Percentiles rank a stretch among this genome's conserved stretches.
phyloP scores from a whole-genome alignment of 2,797 vertebrate genomes.

The Otolemur crassicaudatus region DNA sequence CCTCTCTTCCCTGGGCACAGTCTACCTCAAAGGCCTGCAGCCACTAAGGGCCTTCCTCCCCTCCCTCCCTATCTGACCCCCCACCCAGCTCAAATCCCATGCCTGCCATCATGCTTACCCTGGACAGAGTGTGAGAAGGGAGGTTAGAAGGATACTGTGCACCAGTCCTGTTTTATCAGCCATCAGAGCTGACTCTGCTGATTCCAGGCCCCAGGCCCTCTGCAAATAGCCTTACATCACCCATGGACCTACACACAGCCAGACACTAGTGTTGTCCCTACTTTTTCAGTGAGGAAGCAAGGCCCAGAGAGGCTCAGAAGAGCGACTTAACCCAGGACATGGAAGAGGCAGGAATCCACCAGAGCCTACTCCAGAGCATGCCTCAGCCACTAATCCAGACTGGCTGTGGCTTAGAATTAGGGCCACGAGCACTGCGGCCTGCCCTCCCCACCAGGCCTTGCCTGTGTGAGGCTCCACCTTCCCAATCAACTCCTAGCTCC shows the following conservation, averaged over 20 bases:
- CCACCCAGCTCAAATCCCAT: neutral
- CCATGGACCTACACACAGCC: neutral
- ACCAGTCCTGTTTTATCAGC: neutral
- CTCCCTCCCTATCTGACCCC: neutral
- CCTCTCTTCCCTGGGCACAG: neutral
- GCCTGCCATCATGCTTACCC: neutral
- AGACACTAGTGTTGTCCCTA: fast-evolving
- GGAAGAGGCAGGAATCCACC: neutral
- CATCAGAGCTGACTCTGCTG: fast-evolving
- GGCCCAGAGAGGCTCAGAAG: neutral
- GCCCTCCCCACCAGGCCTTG: neutral
- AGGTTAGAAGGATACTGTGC: neutral
- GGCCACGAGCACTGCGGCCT: neutral
- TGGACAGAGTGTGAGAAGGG: neutral
- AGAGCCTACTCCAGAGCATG: neutral
- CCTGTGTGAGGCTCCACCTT: neutral
- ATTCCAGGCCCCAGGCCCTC: fast-evolving
- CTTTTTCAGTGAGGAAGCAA: neutral
- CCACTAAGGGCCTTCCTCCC: neutral
- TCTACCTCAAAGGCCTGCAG: too few relatives aligned
- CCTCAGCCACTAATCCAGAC: neutral
- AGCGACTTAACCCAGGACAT: neutral
- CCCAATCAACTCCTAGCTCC: fast-evolving
- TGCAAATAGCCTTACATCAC: too few relatives aligned
- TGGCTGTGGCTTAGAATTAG: neutral